These are phyloP conservation scores for Riptortus pedestris DNA, from an alignment of 1,140 invertebrate species.

Conservation along the genomic window DNA sequence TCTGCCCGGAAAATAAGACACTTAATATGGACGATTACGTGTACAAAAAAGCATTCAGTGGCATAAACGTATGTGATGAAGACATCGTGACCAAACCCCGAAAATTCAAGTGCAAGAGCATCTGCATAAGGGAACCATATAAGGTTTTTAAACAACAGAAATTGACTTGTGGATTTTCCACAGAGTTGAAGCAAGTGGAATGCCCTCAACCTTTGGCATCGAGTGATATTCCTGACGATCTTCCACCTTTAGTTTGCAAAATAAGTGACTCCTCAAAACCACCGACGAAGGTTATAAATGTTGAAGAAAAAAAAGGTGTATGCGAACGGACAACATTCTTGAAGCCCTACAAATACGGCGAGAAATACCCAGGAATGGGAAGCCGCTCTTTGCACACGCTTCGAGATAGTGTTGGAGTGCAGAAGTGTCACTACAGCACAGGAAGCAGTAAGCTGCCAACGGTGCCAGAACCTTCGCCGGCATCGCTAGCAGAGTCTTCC, in stretches of 20 bases:
- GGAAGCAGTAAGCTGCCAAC: too few species aligned
- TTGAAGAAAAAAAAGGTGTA: neutral
- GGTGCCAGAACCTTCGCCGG: too few species aligned
- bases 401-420: too few species aligned
- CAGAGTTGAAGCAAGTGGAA: slow-evolving; percentile 8
- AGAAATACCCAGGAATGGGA: neutral
- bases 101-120: neutral
- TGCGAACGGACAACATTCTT: neutral
- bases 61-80: neutral
- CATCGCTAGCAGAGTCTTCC: too few species aligned
- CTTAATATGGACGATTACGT: neutral
- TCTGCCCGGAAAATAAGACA: neutral
- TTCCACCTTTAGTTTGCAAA: neutral
- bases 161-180: neutral
- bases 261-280: neutral
- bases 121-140: neutral
- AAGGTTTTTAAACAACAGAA: neutral
- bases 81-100: neutral
- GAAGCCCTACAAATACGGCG: neutral
- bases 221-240: neutral
- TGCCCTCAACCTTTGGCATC: neutral
- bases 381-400: too few species aligned
- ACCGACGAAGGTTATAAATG: neutral
- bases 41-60: neutral
- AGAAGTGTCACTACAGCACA: too few species aligned